Evolutionary conservation across 2,797 vertebrate species (phyloP), one percentile per base, ranked within the genome.

Genomic region (Danio aesculapii): DNA sequence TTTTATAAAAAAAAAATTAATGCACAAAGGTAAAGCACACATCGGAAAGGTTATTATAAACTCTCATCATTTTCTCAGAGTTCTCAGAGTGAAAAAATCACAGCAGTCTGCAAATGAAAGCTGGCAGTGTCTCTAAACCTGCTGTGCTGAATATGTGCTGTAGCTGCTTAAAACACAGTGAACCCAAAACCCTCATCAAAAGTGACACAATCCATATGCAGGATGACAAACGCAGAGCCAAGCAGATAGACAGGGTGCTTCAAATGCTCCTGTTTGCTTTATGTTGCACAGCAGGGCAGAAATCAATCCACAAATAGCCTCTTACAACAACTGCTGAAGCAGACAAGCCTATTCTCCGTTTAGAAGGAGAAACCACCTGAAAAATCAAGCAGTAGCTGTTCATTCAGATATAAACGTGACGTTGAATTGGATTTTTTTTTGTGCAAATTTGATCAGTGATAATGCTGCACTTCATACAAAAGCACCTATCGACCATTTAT

Each of bases 281-380:
- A 83, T 87, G 67, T 77, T 84, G 59, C 83, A 83, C 81, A 78
- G 83, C 81, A 82, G 83, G 75, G 75, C 50, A 47, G 68, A 72
- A 81, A 85, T 82, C 81, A 83, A 86, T 84, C 62, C 77, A 77
- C 75, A 78, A 80, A 84, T 75, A 81, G 79, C 76, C 50, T 86
- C 84, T 84, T 82, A 84, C 72, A 70, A 63, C 73, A 70, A 78
- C 72, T 81, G 82, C 82, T 84, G 80, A 84, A 84, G 68, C 80
- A 75, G 81, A 82, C 70, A 41, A 75, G 77, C 58, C 76, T 57
- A 80, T 67, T 75, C 67, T 82, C 58, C 55, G 68, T 70, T 75
- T 52, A 78, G 41, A 17, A 74, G 62, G 46, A 62, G 17, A 50
- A 81, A 57, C 46, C 46, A 44, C 49, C 55, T 75, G 44, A 63